A percentile compares a stretch with the other conserved stretches of the same genome.
These are phyloP conservation scores for Mythimna albipuncta DNA, from an alignment of 2,888 invertebrate genomes.

Conservation along the genomic window DNA sequence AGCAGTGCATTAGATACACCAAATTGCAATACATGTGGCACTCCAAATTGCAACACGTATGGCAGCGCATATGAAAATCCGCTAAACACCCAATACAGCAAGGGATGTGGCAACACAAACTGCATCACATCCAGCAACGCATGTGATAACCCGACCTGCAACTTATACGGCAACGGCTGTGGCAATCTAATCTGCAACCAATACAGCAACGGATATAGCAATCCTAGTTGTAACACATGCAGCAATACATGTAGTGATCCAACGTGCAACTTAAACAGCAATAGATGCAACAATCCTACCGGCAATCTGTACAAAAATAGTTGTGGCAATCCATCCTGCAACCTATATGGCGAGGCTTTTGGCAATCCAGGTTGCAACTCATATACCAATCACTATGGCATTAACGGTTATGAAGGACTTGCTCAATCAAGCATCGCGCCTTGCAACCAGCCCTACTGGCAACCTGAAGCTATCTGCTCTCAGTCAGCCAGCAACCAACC, in stretches of 20 bases:
- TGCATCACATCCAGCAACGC: not conserved
- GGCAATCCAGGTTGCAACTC: not conserved
- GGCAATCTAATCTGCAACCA: not conserved
- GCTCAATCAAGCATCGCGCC: conserved; percentile 10
- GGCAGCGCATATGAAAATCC: not conserved
- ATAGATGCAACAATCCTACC: not conserved
- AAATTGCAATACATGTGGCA: conserved; percentile 8
- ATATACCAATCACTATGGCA: not conserved
- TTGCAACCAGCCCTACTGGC: conserved; percentile 30
- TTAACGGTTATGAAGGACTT: conserved; percentile 11
- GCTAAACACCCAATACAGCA: not conserved
- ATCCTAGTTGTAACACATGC: not conserved
- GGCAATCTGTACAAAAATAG: not conserved
- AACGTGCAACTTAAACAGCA: not conserved
- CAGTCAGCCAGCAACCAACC: conserved; percentile 37
- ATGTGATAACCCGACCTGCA: not conserved
- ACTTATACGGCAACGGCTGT: not conserved
- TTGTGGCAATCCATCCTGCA: not conserved
- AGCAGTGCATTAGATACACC: not conserved
- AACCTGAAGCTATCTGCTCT: not conserved
- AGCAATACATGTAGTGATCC: too few relatives aligned
- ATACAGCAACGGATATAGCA: not conserved
- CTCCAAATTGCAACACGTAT: not conserved
- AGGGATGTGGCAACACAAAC: not conserved
- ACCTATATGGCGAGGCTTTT: not conserved